Percentiles rank a stretch among this genome's conserved stretches.
Evolutionary conservation across 2,113 vertebrate species (phyloP).

Genomic region (Xiphophorus maculatus): DNA sequence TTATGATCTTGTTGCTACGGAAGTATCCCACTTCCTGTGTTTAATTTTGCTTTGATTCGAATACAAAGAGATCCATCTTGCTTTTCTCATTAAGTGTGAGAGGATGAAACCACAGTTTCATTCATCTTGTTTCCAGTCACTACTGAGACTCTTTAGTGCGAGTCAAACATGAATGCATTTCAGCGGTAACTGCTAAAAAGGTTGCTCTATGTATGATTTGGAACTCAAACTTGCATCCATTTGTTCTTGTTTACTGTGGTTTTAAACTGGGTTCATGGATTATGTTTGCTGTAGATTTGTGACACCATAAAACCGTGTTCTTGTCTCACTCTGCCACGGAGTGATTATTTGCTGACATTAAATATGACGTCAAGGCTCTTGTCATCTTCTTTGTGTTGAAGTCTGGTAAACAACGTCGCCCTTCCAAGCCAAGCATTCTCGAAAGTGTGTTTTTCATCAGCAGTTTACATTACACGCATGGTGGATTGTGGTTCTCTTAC

Average conservation of each 20-base stretch:
- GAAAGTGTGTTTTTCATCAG: slow-evolving; percentile 47
- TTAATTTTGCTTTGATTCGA: slow-evolving; percentile 18
- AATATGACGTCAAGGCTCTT: slow-evolving; percentile 28
- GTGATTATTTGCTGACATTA: slow-evolving; percentile 50
- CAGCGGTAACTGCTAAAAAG: slow-evolving; percentile 6
- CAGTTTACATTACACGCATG: slow-evolving; percentile 49
- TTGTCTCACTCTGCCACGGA: slow-evolving; percentile 27
- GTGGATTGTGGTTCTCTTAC: slow-evolving; percentile 30
- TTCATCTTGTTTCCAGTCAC: slow-evolving; percentile 17
- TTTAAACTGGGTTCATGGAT: not conserved
- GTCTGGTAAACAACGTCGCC: slow-evolving; percentile 44
- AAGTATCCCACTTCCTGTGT: not conserved
- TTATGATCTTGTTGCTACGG: not conserved
- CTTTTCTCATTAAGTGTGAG: slow-evolving; percentile 9
- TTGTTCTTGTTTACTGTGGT: slow-evolving; percentile 15
- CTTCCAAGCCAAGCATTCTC: slow-evolving; percentile 21
- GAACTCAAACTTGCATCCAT: slow-evolving; percentile 28
- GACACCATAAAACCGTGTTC: slow-evolving; percentile 18
- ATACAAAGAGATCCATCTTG: not conserved
- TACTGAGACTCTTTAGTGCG: slow-evolving; percentile 6
- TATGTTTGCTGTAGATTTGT: slow-evolving; percentile 7
- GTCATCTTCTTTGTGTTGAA: slow-evolving; percentile 46
- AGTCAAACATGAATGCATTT: slow-evolving; percentile 36
- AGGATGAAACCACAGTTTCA: slow-evolving; percentile 14
- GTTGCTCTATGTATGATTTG: slow-evolving; percentile 14